Percentiles rank a stretch among this genome's conserved stretches.
Conservation (phyloP, 1,140 invertebrate genomes). For the Colletes latitarsis region DNA sequence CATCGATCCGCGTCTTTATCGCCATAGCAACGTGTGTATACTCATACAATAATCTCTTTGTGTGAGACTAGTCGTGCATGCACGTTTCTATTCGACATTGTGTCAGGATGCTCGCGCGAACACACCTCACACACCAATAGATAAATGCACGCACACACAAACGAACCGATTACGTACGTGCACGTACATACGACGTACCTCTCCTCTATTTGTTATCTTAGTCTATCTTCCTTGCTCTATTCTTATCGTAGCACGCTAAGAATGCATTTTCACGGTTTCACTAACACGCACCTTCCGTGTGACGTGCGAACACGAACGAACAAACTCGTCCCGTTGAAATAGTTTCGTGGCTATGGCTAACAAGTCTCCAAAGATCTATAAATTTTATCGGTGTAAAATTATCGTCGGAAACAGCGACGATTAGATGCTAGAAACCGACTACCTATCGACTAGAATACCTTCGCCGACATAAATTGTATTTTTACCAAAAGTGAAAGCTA, state of each 20-base stretch:
- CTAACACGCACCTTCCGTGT: slow-evolving; percentile 40
- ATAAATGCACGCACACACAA: neutral
- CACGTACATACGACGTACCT: slow-evolving; percentile 12
- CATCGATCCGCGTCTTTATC: slow-evolving; percentile 64
- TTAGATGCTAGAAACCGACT: neutral
- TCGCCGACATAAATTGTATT: neutral
- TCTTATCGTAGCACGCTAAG: slow-evolving; percentile 60
- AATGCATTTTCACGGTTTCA: slow-evolving; percentile 63
- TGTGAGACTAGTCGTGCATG: neutral
- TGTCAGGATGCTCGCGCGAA: neutral
- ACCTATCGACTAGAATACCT: neutral
- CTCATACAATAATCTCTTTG: slow-evolving; percentile 21
- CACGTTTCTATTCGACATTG: neutral
- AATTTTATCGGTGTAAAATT: neutral
- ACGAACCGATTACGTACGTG: slow-evolving; percentile 18
- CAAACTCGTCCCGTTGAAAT: neutral
- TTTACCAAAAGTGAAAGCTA: slow-evolving; percentile 5
- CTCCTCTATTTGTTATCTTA: slow-evolving; percentile 60
- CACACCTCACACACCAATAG: neutral
- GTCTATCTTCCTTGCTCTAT: slow-evolving; percentile 57
- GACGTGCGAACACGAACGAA: slow-evolving; percentile 6
- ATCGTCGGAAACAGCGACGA: neutral
- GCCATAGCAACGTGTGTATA: slow-evolving; percentile 55
- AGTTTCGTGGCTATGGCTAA: neutral
- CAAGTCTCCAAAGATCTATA: neutral